Percentiles rank a stretch among this genome's conserved stretches.
Evolutionary conservation across 1,140 invertebrate genomes (phyloP).

Genomic region (Halesus radiatus): DNA sequence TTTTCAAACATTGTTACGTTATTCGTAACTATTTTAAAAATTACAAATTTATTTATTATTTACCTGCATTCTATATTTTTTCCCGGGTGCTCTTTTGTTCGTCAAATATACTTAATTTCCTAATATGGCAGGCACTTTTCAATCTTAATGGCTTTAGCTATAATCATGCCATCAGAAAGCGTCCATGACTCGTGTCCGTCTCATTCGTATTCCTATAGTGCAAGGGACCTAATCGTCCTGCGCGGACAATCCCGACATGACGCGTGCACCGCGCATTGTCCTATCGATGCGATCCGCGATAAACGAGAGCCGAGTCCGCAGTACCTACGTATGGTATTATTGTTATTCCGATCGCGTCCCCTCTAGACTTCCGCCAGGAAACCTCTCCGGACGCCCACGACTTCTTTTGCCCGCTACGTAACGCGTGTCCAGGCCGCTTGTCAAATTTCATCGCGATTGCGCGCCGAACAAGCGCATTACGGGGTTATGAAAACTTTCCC

Average conservation of each 20-base stretch:
- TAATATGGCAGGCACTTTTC: too few relatives aligned
- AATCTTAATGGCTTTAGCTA: too few relatives aligned
- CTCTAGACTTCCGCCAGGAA: slow-evolving; percentile 27
- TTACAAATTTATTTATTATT: too few relatives aligned
- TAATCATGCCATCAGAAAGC: background rate
- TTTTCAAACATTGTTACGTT: too few relatives aligned
- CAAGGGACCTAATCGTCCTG: background rate
- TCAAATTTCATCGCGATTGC: slow-evolving; percentile 36
- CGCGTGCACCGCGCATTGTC: slow-evolving; percentile 24
- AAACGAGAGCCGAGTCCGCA: background rate
- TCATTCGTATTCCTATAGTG: background rate
- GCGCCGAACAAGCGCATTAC: slow-evolving; percentile 11
- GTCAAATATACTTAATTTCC: too few relatives aligned
- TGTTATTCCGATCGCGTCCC: slow-evolving; percentile 8
- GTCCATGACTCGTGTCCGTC: background rate
- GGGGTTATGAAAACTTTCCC: background rate
- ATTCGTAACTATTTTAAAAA: too few relatives aligned
- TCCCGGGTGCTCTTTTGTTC: too few relatives aligned
- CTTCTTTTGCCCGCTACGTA: background rate
- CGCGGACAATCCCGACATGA: slow-evolving; percentile 15
- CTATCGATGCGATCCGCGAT: background rate
- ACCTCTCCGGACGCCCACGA: background rate
- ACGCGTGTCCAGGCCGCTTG: slow-evolving; percentile 12
- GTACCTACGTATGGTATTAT: background rate
- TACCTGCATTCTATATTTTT: too few relatives aligned